Conservation (phyloP, 2,113 vertebrate species). For the Falco punctatus region DNA sequence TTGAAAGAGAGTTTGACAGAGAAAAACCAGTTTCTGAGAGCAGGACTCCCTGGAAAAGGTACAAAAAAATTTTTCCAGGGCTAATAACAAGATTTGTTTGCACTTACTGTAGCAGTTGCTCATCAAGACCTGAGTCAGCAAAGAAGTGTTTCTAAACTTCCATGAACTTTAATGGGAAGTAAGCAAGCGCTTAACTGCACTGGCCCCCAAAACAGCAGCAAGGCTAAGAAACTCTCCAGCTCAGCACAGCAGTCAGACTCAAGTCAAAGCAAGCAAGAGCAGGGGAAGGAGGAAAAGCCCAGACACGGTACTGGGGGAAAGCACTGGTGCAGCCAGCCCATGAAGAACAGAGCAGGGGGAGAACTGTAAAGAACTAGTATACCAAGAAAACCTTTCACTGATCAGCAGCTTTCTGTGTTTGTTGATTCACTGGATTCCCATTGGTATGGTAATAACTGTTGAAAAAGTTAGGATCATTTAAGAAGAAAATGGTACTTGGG, state of each 20-base stretch:
- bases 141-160: background rate
- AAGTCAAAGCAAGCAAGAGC: background rate
- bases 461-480: background rate
- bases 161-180: slow-evolving; percentile 38
- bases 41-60: background rate
- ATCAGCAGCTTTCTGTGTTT: background rate
- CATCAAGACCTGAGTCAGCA: slow-evolving; percentile 32
- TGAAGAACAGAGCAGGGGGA: background rate
- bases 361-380: background rate
- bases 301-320: background rate
- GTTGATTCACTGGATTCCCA: background rate
- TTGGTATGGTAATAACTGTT: background rate
- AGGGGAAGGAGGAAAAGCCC: background rate
- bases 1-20: background rate
- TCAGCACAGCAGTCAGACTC: background rate
- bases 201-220: slow-evolving; percentile 34
- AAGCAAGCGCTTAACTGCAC: background rate
- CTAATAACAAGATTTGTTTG: background rate
- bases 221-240: slow-evolving; percentile 12
- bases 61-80: background rate
- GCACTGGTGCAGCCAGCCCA: background rate
- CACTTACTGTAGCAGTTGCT: background rate
- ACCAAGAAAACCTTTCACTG: background rate
- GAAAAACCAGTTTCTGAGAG: background rate
- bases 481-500: background rate